Base-by-base conservation (phyloP, 2,113 vertebrate genomes). In the Lathamus discolor region DNA sequence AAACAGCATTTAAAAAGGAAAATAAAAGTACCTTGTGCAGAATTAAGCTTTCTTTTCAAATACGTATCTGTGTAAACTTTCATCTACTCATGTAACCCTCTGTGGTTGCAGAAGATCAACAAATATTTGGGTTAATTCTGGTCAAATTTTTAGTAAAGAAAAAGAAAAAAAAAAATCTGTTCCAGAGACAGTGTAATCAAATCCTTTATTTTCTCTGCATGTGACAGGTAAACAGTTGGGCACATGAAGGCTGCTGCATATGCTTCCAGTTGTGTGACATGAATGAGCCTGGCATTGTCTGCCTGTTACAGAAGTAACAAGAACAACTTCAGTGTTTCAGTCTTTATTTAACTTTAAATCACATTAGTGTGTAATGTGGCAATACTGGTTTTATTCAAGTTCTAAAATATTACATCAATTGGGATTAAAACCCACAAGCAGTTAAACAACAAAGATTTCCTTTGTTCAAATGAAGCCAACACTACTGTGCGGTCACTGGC, bases 391-490 rank as follows among this genome's bases (percentile, higher is more conserved):
- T 91, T 86, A 83, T 83, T 43, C 57, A 28, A 59, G 41, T 57
- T 86, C 83, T 57, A 89, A 95, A 95, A 74, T 52, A 83, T 72
- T 93, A 86, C 14, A 2, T 88, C 72, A 86, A 46, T 10, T 85
- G n/a, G 77, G 67, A 94, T 84, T 87, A 87, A 93, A 96, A 83
- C 41, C 74, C 72, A 70, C 72, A 91, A 90, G 29, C 15, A 86
- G 87, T 88, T 93, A 96, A 96, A 88, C 74, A 92, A 96, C 83
- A 88, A 90, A 93, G 83, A 89, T 49, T 93, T 94, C 87, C 74
- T 93, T 79, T 83, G 52, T 63, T 85, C 91, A 86, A 92, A 86
- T 63, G 69, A 96, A 96, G 95, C 76, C 91, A 85, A 90, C 82
- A 62, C 49, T 91, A 90, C 67, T 91, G 93, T 84, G 80, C 2